Evolutionary conservation across 53 echinoderm and acorn worm genomes (phyloP).

Genomic region (Luidia sarsii): DNA sequence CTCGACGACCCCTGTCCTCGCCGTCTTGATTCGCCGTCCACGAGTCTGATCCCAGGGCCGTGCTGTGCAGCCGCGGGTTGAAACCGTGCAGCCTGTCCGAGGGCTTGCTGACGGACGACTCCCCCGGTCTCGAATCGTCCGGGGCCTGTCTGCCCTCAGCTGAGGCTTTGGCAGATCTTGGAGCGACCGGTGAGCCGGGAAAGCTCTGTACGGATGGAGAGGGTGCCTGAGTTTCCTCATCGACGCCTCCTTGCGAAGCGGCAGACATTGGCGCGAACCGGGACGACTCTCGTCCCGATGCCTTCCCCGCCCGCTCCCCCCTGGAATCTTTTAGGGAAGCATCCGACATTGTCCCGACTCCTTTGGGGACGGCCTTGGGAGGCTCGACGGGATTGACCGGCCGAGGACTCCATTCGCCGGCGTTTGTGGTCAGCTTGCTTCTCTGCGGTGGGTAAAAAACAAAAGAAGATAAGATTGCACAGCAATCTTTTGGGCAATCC

Average conservation of each 20-base stretch:
- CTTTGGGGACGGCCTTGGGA: not conserved
- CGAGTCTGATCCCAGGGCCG: not conserved
- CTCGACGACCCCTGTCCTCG: not conserved
- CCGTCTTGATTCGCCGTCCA: not conserved
- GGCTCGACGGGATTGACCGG: too few species aligned
- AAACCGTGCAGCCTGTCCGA: slow-evolving; percentile 4
- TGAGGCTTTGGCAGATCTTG: not conserved
- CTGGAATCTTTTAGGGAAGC: not conserved
- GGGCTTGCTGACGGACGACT: not conserved
- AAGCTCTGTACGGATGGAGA: slow-evolving; percentile 27
- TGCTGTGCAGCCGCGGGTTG: slow-evolving; percentile 36
- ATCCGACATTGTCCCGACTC: not conserved
- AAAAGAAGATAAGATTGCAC: too few species aligned
- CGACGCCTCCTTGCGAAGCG: not conserved
- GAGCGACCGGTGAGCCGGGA: not conserved
- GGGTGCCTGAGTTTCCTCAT: slow-evolving; percentile 42
- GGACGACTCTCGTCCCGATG: too few species aligned
- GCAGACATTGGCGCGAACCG: too few species aligned
- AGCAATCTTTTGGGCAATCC: too few species aligned
- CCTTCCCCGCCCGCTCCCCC: not conserved
- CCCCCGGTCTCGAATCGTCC: too few species aligned
- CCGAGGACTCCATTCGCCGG: too few species aligned
- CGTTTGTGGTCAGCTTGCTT: too few species aligned
- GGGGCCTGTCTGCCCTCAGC: too few species aligned
- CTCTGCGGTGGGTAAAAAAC: too few species aligned